Percentiles rank a stretch among this genome's conserved stretches.
These are phyloP conservation scores for Helarctos malayanus DNA, from an alignment of 2,797 vertebrate species.

Conservation along the genomic window DNA sequence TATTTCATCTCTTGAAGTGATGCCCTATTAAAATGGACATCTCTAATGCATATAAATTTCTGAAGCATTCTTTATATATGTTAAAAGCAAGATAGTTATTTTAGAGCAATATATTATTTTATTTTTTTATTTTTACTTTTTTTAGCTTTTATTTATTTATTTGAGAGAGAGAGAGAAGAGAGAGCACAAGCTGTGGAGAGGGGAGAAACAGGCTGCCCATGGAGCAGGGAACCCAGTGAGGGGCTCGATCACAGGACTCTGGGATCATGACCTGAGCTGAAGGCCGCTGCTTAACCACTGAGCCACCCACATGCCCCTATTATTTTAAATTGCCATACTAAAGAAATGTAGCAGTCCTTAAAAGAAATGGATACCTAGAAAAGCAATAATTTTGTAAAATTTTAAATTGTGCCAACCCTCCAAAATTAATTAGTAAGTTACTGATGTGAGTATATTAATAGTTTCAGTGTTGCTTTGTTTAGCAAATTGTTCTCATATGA, in stretches of 20 bases:
- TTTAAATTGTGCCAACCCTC: neutral
- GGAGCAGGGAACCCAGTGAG: neutral
- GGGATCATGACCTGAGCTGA: neutral
- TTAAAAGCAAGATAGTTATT: neutral
- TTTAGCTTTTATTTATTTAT: neutral
- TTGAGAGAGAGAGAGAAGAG: neutral
- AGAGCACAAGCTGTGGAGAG: neutral
- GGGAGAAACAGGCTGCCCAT: neutral
- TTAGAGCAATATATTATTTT: neutral
- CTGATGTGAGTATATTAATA: neutral
- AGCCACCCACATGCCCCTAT: neutral
- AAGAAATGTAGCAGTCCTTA: neutral
- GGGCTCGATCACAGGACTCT: neutral
- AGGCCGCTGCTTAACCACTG: neutral
- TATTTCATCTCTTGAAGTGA: neutral
- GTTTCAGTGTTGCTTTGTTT: neutral
- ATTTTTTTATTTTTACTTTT: neutral
- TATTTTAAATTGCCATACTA: slow-evolving; percentile 9
- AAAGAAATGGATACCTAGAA: neutral
- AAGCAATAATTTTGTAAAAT: neutral
- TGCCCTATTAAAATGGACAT: neutral
- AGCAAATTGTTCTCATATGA: neutral
- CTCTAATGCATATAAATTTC: neutral
- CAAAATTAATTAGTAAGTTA: neutral
- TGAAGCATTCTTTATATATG: neutral